Evolutionary conservation across 2,888 invertebrate genomes (phyloP).

Genomic region (Geotrupes spiniger): DNA sequence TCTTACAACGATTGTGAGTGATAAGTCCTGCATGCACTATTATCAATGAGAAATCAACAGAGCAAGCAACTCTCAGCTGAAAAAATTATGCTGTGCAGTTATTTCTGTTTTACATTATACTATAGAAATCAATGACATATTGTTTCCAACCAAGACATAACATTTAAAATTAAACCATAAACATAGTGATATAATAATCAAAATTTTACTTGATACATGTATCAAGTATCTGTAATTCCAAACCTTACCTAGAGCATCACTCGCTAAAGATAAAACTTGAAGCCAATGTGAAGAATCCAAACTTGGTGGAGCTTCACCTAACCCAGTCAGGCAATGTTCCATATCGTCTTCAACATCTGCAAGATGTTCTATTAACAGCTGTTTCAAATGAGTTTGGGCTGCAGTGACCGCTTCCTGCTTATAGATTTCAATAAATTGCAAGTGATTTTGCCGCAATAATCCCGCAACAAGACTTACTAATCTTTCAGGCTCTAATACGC

Average conservation of each 20-base stretch:
- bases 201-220: too few relatives aligned
- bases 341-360: conserved; percentile 58
- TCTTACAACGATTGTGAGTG: too few relatives aligned
- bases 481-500: conserved; percentile 78
- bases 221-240: too few relatives aligned
- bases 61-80: too few relatives aligned
- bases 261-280: conserved; percentile 43
- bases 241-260: conserved; percentile 42
- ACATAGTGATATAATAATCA: too few relatives aligned
- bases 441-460: conserved; percentile 80
- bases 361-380: conserved; percentile 77
- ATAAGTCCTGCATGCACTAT: too few relatives aligned
- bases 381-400: conserved; percentile 84
- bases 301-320: conserved; percentile 46
- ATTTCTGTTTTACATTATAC: too few relatives aligned
- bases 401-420: conserved; percentile 88
- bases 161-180: too few relatives aligned
- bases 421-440: conserved; percentile 82
- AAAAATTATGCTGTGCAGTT: too few relatives aligned
- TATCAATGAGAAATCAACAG: too few relatives aligned
- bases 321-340: conserved; percentile 56
- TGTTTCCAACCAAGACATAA: too few relatives aligned
- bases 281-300: conserved; percentile 48
- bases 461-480: conserved; percentile 68
- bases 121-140: too few relatives aligned